A percentile compares a stretch with the other conserved stretches of the same genome.
Evolutionary conservation across 2,888 invertebrate genomes (phyloP).

Genomic region (Parnassius glacialis): DNA sequence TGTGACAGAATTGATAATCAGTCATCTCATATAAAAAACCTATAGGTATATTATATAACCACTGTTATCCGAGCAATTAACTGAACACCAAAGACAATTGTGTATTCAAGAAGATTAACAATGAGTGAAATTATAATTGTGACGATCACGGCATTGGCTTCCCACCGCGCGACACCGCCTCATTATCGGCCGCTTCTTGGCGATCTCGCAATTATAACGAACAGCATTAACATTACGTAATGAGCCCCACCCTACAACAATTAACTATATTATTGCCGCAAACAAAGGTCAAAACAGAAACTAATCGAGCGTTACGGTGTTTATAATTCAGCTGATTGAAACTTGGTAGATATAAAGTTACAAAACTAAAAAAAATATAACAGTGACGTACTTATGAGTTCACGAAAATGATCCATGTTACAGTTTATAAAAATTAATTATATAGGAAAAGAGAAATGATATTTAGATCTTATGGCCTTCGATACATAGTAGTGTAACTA

Average conservation of each 20-base stretch:
- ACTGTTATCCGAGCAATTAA: slow-evolving; percentile 12
- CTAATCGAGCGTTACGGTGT: background rate
- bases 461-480: too few relatives aligned
- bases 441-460: too few relatives aligned
- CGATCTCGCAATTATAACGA: slow-evolving; percentile 10
- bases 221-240: slow-evolving; percentile 6
- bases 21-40: background rate
- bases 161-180: slow-evolving; percentile 28
- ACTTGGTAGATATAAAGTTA: too few relatives aligned
- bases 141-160: slow-evolving; percentile 31
- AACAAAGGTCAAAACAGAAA: slow-evolving; percentile 12
- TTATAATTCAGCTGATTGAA: background rate
- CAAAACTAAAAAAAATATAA: too few relatives aligned
- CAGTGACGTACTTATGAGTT: too few relatives aligned
- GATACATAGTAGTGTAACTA: too few relatives aligned
- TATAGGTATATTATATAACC: slow-evolving; percentile 1
- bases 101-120: slow-evolving; percentile 19
- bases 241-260: slow-evolving; percentile 21
- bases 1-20: background rate
- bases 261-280: slow-evolving; percentile 11
- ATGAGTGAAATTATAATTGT: slow-evolving; percentile 27
- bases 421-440: too few relatives aligned
- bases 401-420: too few relatives aligned
- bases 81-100: slow-evolving; percentile 17
- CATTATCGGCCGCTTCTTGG: slow-evolving; percentile 8